Base-by-base conservation (phyloP, 2,797 vertebrate genomes). In the Pipistrellus pygmaeus region DNA sequence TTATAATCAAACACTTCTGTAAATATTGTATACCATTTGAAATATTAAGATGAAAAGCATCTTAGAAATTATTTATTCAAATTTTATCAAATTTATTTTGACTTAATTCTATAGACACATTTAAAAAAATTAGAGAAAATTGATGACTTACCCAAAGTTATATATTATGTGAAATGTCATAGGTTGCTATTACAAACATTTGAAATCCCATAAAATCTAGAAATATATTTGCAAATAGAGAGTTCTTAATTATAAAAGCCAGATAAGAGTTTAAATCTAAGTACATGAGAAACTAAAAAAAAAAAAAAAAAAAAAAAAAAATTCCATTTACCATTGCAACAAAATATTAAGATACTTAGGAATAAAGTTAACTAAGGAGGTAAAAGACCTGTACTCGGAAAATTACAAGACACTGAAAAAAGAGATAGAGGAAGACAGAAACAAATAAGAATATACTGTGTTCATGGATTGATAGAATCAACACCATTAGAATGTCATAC, bases 241-340 rank as follows among this genome's bases (percentile, higher is more conserved):
- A 93, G 44, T 87, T 94, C n/a, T 83, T 95, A 17, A 83, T 96
- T 94, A 12, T 93, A 75, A 93, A 82, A 95, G 80, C 71, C 68
- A 73, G 4, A 68, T 71, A 66, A 66, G 30, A 53, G 11, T 89
- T 92, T 91, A 89, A 90, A 93, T 95, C 53, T 91, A n/a, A 77
- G 48, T 14, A 53, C 11, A 68, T 85, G n/a, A 30, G 27, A 62
- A 62, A 62, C 60, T 62, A 5, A 41, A 41, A 41, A 41, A 6
- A 41, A 41, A 41, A 41, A 41, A 6, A 41, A 41, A 41, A 41
- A 41, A 62, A 62, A 14, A 62, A 30, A 62, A 30, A 5, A 62
- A 62, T 62, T 27, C 13, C 60, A 3, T 62, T 30, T 62, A 13
- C 13, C 27, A 30, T 62, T 62, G 27, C 27, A 30, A 62, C 60